Conservation (phyloP, 2,797 vertebrate species). For the Ptychobarbus kaznakovi region DNA sequence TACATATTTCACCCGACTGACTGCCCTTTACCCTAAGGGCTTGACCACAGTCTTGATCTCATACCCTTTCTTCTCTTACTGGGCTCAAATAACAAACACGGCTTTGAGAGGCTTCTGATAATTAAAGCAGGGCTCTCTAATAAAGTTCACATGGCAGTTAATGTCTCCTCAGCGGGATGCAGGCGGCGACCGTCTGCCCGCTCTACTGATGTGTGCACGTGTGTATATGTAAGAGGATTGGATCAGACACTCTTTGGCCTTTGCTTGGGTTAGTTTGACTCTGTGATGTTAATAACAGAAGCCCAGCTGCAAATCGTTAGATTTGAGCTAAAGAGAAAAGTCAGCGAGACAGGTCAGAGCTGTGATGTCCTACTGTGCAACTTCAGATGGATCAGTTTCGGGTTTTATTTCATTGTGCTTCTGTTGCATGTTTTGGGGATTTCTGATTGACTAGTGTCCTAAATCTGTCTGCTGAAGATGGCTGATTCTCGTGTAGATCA, state of each 20-base stretch:
- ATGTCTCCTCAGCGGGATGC: conserved; percentile 37
- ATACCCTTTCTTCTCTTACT: conserved; percentile 59
- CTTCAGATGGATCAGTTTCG: conserved; percentile 7
- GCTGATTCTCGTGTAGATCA: conserved; percentile 16
- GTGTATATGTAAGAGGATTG: conserved; percentile 41
- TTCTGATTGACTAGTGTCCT: conserved; percentile 35
- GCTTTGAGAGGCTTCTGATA: conserved; percentile 55
- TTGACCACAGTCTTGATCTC: conserved; percentile 31
- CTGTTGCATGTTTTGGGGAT: not conserved
- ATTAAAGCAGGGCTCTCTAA: conserved; percentile 58
- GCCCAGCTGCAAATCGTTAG: conserved; percentile 35
- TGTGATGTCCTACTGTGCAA: not conserved
- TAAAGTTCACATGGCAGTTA: conserved; percentile 60
- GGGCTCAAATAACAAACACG: conserved; percentile 69
- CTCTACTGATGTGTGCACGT: not conserved
- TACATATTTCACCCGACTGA: not conserved
- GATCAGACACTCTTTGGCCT: conserved; percentile 43
- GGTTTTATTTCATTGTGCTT: not conserved
- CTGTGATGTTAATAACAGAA: conserved; percentile 39
- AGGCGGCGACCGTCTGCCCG: conserved; percentile 44
- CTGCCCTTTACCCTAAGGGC: conserved; percentile 28
- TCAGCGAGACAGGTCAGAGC: not conserved
- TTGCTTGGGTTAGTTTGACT: conserved; percentile 9
- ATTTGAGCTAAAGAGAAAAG: conserved; percentile 37
- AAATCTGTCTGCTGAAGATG: conserved; percentile 35